phyloP scores from a whole-genome alignment of 2,113 vertebrate genomes.

The Cryptoleucopteryx plumbea region DNA sequence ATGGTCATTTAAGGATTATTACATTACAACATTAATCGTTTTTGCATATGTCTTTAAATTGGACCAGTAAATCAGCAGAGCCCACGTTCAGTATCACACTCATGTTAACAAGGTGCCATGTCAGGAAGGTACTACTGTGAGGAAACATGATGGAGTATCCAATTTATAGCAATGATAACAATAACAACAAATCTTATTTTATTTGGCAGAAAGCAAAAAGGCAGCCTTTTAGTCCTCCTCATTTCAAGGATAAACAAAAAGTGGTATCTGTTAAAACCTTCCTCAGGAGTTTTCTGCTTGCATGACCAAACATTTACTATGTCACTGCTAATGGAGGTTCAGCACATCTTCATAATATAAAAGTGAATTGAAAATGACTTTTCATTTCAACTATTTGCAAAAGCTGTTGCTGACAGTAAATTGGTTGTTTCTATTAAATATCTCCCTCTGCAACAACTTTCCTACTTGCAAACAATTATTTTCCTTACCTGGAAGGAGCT shows the following conservation, averaged over 20 bases:
- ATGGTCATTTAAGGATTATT: background rate
- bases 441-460: background rate
- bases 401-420: background rate
- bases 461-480: background rate
- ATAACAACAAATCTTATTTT: background rate
- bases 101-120: background rate
- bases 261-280: background rate
- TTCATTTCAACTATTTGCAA: background rate
- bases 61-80: background rate
- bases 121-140: background rate
- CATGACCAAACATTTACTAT: conserved; percentile 4
- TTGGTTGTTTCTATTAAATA: background rate
- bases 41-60: background rate
- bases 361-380: conserved; percentile 14
- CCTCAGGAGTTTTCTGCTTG: background rate
- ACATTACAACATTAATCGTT: background rate
- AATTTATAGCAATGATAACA: conserved; percentile 1
- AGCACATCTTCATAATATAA: background rate
- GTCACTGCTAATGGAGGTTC: background rate
- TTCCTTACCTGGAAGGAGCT: conserved; percentile 91
- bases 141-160: background rate
- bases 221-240: background rate
- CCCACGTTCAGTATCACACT: background rate
- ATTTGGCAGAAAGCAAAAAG: background rate
- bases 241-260: background rate